Percentiles rank a stretch among this genome's conserved stretches.
phyloP scores from a whole-genome alignment of 2,797 vertebrate genomes.

The Lutra lutra region DNA sequence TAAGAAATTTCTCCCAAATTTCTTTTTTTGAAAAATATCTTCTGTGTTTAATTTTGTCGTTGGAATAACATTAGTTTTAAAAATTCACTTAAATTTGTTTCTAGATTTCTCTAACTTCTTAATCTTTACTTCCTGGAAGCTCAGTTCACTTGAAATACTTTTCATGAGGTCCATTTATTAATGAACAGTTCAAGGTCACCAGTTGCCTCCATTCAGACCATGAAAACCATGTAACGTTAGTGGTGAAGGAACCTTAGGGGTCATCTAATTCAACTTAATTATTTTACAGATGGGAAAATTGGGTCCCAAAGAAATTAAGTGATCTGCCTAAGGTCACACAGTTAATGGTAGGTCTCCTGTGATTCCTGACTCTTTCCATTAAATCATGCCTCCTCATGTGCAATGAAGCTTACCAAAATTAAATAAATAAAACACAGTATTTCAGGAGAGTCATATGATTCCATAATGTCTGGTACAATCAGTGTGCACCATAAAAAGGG shows the following conservation, averaged over 20 bases:
- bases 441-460: not conserved
- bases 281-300: conserved; percentile 55
- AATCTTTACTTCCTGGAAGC: conserved; percentile 21
- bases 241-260: not conserved
- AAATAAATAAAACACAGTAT: conserved; percentile 46
- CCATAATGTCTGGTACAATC: not conserved
- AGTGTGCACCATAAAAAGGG: not conserved
- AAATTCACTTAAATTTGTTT: conserved; percentile 44
- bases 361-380: conserved; percentile 37
- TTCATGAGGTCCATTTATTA: conserved; percentile 1
- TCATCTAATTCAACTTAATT: conserved; percentile 53
- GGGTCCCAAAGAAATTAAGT: conserved; percentile 40
- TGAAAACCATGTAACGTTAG: not conserved
- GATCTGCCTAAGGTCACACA: not conserved
- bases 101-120: conserved; percentile 18
- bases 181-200: conserved; percentile 29
- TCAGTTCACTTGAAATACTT: conserved; percentile 41
- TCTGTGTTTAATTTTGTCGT: not conserved
- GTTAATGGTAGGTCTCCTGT: conserved; percentile 24
- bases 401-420: conserved; percentile 25
- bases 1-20: conserved; percentile 24
- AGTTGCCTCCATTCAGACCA: conserved; percentile 19
- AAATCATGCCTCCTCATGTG: not conserved
- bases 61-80: not conserved
- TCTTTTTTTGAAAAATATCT: conserved; percentile 28